A percentile compares a stretch with the other conserved stretches of the same genome.
phyloP scores from a whole-genome alignment of 2,113 vertebrate species.

The Alouatta palliata region DNA sequence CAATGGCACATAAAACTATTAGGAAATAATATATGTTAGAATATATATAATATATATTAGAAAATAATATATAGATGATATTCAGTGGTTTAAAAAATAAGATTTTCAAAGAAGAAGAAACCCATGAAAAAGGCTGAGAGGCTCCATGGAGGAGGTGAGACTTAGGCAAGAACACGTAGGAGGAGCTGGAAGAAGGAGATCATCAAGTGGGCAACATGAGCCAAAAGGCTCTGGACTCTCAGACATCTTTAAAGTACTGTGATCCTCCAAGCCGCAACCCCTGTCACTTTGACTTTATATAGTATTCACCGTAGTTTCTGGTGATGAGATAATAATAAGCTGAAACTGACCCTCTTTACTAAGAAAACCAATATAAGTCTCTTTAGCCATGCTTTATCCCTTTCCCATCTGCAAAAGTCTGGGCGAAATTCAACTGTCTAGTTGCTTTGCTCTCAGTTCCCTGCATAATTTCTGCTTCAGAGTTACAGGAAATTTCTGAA shows the following conservation, averaged over 20 bases:
- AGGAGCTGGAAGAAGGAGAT: not conserved
- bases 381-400: not conserved
- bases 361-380: not conserved
- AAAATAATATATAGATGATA: not conserved
- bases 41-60: too few species aligned
- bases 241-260: not conserved
- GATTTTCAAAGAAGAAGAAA: not conserved
- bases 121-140: not conserved
- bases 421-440: conserved; percentile 68
- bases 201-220: not conserved
- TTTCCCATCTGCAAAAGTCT: not conserved
- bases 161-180: not conserved
- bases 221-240: not conserved
- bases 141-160: not conserved
- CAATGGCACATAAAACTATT: not conserved
- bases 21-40: not conserved
- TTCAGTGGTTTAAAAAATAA: not conserved
- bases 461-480: conserved; percentile 74
- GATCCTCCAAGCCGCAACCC: not conserved
- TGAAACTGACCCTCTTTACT: not conserved
- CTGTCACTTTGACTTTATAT: not conserved
- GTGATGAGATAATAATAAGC: not conserved
- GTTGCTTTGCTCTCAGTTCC: conserved; percentile 67
- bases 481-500: conserved; percentile 81
- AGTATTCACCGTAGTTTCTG: not conserved